Evolutionary conservation across 2,888 invertebrate genomes (phyloP).

Genomic region (Cephus runcator): DNA sequence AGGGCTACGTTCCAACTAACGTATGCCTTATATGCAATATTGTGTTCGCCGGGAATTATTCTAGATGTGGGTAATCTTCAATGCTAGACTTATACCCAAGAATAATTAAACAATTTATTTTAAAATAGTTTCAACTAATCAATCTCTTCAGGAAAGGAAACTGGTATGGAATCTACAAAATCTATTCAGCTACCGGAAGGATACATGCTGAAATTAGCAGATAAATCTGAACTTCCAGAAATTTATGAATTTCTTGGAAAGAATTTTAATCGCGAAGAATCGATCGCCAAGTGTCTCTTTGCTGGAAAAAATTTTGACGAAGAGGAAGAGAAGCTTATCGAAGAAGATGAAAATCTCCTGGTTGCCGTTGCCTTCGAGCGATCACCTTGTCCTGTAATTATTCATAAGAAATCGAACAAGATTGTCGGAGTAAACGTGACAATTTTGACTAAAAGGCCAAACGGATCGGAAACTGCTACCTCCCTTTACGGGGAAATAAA

Average conservation of each 20-base stretch:
- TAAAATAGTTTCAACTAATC: not conserved
- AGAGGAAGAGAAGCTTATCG: conserved; percentile 27
- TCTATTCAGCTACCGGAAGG: not conserved
- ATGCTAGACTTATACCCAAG: not conserved
- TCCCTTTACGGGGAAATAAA: conserved; percentile 19
- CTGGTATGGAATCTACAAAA: not conserved
- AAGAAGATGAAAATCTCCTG: conserved; percentile 33
- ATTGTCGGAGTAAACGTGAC: conserved; percentile 38
- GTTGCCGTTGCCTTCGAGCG: conserved; percentile 24
- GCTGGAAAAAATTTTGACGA: conserved; percentile 11
- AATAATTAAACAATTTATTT: not conserved
- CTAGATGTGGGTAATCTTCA: not conserved
- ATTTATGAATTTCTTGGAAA: conserved; percentile 31
- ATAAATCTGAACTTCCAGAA: conserved; percentile 18
- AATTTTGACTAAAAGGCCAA: conserved; percentile 32
- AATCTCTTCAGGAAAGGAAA: not conserved
- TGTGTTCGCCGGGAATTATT: not conserved
- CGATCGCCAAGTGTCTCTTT: conserved; percentile 33
- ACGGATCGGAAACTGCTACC: conserved; percentile 10
- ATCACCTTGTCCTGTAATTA: conserved; percentile 34
- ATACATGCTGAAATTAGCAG: conserved; percentile 22
- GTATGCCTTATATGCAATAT: no score
- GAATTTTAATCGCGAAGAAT: conserved; percentile 44
- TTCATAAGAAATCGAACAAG: conserved; percentile 17
- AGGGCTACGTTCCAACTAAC: no score